Percentiles rank a stretch among this genome's conserved stretches.
These are phyloP conservation scores for Trichopoda pennipes DNA, from an alignment of 2,888 invertebrate species.

Conservation along the genomic window DNA sequence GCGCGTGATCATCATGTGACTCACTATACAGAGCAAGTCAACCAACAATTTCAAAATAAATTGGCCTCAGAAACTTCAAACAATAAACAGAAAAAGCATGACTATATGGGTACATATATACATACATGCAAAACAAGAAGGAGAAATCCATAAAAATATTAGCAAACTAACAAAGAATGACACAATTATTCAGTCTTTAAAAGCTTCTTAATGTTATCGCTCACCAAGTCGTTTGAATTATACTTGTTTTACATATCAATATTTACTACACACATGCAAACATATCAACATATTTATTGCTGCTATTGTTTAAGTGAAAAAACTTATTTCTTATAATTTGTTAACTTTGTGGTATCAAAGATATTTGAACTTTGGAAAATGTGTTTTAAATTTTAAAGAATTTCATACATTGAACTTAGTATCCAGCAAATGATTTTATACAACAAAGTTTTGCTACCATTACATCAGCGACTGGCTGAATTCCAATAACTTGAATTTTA, in stretches of 20 bases:
- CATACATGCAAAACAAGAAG: neutral
- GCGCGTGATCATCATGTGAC: conserved; percentile 68
- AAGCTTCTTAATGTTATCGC: conserved; percentile 22
- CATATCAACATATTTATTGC: neutral
- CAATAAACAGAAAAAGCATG: neutral
- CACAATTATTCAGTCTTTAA: neutral
- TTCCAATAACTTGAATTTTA: too few species aligned
- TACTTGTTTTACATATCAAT: neutral
- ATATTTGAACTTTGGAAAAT: too few species aligned
- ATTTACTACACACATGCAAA: neutral
- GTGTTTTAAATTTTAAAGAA: too few species aligned
- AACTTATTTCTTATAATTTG: too few species aligned
- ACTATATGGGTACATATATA: too few species aligned
- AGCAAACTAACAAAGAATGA: neutral
- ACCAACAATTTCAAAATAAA: conserved; percentile 31
- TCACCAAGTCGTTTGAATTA: neutral
- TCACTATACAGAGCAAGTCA: conserved; percentile 39
- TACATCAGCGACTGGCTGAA: too few species aligned
- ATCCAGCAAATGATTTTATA: too few species aligned
- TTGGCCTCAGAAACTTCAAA: conserved; percentile 23
- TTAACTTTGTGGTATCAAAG: too few species aligned
- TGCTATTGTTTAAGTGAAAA: too few species aligned
- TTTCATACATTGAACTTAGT: too few species aligned
- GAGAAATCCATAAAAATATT: neutral
- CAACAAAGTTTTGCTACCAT: too few species aligned